phyloP scores from a whole-genome alignment of 2,113 vertebrate species.

The Bambusicola thoracicus region DNA sequence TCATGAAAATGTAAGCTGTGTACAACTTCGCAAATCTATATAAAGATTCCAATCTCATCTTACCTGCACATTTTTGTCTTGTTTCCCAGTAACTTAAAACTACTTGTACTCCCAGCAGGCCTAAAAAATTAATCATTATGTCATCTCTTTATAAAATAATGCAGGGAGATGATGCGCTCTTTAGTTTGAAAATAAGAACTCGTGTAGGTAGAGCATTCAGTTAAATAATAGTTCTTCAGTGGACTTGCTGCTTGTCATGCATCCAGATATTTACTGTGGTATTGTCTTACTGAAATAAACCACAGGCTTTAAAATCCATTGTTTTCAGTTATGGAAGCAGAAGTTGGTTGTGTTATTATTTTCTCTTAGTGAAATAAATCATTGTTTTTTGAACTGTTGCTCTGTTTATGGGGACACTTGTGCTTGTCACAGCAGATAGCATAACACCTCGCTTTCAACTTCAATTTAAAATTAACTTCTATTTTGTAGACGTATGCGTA shows the following conservation, averaged over 20 bases:
- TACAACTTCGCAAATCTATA: neutral
- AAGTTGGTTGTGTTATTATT: neutral
- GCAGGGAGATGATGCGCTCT: neutral
- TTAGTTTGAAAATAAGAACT: neutral
- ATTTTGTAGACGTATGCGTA: conserved; percentile 86
- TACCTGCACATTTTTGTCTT: neutral
- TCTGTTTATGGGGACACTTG: neutral
- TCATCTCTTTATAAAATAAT: neutral
- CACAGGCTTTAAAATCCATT: neutral
- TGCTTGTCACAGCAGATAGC: neutral
- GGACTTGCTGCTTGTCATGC: neutral
- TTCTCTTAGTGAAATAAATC: too few relatives aligned
- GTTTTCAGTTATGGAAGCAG: neutral
- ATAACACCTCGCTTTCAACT: neutral
- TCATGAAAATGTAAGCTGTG: neutral
- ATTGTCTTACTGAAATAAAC: neutral
- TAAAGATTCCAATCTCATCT: fast-evolving
- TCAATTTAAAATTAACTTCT: neutral
- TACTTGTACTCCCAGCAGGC: neutral
- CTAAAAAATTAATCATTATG: neutral
- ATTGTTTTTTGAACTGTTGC: neutral
- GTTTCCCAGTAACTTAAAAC: neutral
- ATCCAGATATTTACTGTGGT: neutral
- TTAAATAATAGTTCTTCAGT: neutral
- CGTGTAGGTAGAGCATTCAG: neutral